Evolutionary conservation across 2,113 vertebrate genomes (phyloP).

Genomic region (Heterotilapia buettikoferi): DNA sequence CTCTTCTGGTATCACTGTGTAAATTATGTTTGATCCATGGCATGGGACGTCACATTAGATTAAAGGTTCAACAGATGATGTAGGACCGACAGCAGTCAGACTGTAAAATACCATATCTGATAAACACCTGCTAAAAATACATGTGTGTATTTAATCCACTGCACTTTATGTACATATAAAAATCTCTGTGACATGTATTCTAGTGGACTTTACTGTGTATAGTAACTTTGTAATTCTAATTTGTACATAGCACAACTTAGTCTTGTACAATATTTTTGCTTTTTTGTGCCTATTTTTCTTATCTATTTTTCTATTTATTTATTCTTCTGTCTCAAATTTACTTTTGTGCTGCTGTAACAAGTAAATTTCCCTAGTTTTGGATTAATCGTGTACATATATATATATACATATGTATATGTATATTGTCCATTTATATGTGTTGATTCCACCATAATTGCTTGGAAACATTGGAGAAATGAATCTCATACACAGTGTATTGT

Average conservation of each 20-base stretch:
- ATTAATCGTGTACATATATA: rapidly evolving
- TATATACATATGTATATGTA: neutral
- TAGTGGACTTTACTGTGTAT: neutral
- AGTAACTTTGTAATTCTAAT: neutral
- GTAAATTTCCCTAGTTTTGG: neutral
- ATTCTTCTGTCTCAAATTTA: neutral
- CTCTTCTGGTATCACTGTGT: neutral
- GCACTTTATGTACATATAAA: neutral
- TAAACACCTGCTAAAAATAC: neutral
- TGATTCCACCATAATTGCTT: neutral
- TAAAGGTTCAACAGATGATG: neutral
- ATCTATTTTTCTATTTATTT: neutral
- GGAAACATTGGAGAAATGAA: neutral
- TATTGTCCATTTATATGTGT: neutral
- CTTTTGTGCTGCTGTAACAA: neutral
- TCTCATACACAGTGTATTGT: neutral
- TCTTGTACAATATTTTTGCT: neutral
- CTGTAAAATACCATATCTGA: neutral
- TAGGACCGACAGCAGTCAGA: neutral
- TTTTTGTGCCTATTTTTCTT: neutral
- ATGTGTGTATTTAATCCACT: neutral
- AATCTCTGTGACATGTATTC: neutral
- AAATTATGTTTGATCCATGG: neutral
- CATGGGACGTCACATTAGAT: neutral
- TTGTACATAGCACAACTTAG: neutral